Evolutionary conservation across 1,140 invertebrate genomes (phyloP).

Genomic region (Ruditapes philippinarum): DNA sequence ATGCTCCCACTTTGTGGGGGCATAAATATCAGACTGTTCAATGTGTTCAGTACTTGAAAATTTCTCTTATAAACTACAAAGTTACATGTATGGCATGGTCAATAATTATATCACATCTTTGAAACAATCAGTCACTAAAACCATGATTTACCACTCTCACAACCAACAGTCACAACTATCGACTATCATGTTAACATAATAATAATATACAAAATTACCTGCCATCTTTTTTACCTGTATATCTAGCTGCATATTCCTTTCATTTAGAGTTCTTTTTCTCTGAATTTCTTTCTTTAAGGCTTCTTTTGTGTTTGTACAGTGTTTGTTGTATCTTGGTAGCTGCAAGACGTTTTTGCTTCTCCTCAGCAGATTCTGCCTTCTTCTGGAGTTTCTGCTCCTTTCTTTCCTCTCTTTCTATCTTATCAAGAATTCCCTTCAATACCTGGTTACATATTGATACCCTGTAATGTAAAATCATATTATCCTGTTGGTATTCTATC

Average conservation of each 20-base stretch:
- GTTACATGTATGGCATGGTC: too few species aligned
- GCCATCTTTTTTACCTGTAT: conserved; percentile 88
- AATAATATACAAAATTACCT: too few species aligned
- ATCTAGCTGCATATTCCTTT: conserved; percentile 96
- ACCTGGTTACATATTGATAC: conserved; percentile 83
- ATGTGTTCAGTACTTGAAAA: too few species aligned
- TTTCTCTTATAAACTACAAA: too few species aligned
- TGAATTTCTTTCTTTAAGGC: conserved; percentile 97
- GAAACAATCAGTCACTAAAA: too few species aligned
- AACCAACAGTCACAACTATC: too few species aligned
- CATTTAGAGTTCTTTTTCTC: conserved; percentile 95
- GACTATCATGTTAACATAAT: too few species aligned
- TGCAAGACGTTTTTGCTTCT: conserved; percentile 84
- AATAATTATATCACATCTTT: too few species aligned
- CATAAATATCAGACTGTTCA: too few species aligned
- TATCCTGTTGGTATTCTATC: too few species aligned
- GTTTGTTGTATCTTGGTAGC: conserved; percentile 83
- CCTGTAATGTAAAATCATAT: conserved; percentile 71
- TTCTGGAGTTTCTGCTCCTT: conserved; percentile 81
- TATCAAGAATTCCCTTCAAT: conserved; percentile 86
- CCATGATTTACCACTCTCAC: too few species aligned
- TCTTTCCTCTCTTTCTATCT: conserved; percentile 86
- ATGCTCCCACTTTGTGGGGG: too few species aligned
- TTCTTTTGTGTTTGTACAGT: conserved; percentile 95
- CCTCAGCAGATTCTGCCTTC: conserved; percentile 85